phyloP scores from a whole-genome alignment of 1,140 invertebrate species.

The Heliconius eleuchia region DNA sequence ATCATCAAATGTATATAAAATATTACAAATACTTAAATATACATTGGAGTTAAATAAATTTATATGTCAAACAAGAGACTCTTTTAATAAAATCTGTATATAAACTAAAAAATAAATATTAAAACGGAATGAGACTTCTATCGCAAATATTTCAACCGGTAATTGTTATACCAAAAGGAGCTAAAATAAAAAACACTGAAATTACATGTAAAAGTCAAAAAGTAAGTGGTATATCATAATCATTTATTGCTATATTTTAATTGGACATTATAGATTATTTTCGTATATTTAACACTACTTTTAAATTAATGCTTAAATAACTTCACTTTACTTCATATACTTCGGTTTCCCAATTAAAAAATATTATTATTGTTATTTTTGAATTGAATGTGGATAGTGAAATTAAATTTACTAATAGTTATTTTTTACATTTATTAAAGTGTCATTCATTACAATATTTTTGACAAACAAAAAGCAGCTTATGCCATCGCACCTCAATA shows the following conservation, averaged over 20 bases:
- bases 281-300: too few species aligned
- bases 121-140: slow-evolving; percentile 71
- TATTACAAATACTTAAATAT: background rate
- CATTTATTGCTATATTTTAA: background rate
- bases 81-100: background rate
- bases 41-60: background rate
- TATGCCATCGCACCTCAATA: too few species aligned
- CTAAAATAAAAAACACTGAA: slow-evolving; percentile 80
- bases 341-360: too few species aligned
- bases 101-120: background rate
- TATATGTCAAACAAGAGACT: background rate
- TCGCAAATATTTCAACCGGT: slow-evolving; percentile 84
- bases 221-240: slow-evolving; percentile 65
- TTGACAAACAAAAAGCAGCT: background rate
- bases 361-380: too few species aligned
- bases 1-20: background rate
- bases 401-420: too few species aligned
- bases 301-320: too few species aligned
- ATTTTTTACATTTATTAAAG: too few species aligned
- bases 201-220: slow-evolving; percentile 85
- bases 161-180: slow-evolving; percentile 81
- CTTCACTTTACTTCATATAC: too few species aligned
- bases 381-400: too few species aligned
- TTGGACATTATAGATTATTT: background rate
- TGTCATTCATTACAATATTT: too few species aligned